These are phyloP conservation scores for Oligia strigilis DNA, from an alignment of 2,888 invertebrate genomes.

Conservation along the genomic window DNA sequence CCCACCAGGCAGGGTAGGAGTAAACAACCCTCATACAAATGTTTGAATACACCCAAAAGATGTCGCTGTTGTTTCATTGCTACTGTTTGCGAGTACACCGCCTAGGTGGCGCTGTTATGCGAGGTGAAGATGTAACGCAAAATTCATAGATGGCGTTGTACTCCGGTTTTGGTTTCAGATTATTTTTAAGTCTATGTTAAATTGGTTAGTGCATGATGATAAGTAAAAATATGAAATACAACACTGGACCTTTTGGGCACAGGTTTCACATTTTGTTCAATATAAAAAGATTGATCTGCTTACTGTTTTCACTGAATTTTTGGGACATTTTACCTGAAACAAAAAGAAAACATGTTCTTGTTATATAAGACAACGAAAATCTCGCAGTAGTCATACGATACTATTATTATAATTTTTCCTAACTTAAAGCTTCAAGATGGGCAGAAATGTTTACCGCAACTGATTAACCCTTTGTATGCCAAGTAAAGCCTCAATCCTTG, in stretches of 20 bases:
- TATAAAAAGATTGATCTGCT: background rate
- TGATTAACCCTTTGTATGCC: background rate
- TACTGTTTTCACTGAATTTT: background rate
- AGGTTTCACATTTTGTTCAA: background rate
- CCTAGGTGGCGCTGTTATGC: constrained; percentile 47
- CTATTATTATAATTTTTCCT: background rate
- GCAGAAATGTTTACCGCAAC: background rate
- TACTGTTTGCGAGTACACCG: background rate
- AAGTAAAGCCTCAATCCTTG: background rate
- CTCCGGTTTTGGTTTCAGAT: background rate
- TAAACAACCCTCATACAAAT: constrained; percentile 5
- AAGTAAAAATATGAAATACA: background rate
- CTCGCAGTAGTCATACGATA: background rate
- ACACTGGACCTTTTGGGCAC: background rate
- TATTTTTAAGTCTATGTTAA: too few relatives aligned
- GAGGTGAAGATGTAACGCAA: background rate
- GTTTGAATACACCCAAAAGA: constrained; percentile 35
- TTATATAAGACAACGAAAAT: background rate
- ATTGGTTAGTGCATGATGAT: background rate
- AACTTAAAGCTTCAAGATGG: background rate
- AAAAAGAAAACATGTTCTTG: constrained; percentile 19
- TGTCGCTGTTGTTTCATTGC: constrained; percentile 41
- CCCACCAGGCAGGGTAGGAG: background rate
- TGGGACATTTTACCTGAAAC: constrained; percentile 53
- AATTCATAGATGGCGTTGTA: constrained; percentile 54